A percentile compares a stretch with the other conserved stretches of the same genome.
phyloP scores from a whole-genome alignment of 2,113 vertebrate genomes.

The Oreochromis aureus region DNA sequence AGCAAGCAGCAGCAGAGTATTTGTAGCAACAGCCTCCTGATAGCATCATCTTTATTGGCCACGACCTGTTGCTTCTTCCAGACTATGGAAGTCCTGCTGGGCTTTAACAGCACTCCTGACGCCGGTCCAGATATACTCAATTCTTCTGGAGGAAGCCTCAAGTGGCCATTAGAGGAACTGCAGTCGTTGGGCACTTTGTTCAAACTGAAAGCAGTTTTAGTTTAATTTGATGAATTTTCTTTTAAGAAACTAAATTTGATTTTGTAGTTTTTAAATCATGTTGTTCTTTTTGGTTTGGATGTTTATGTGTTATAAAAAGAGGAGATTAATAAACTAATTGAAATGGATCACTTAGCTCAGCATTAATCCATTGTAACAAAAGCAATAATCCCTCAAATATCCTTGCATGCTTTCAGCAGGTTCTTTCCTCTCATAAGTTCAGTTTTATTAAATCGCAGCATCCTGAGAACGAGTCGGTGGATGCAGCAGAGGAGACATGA shows the following conservation, averaged over 20 bases:
- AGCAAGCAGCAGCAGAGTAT: neutral
- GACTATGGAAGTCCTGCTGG: neutral
- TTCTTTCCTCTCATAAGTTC: neutral
- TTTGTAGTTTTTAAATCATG: neutral
- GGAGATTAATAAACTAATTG: neutral
- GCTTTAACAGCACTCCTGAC: accelerated
- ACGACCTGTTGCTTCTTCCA: neutral
- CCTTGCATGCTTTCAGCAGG: neutral
- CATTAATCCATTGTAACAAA: neutral
- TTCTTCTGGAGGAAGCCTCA: neutral
- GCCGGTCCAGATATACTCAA: neutral
- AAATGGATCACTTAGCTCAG: neutral
- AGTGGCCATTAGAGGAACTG: neutral
- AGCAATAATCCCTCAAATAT: neutral
- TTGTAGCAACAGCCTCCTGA: neutral
- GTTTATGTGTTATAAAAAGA: neutral
- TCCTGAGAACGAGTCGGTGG: neutral
- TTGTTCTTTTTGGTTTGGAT: neutral
- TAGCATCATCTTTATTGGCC: neutral
- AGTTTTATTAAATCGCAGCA: neutral
- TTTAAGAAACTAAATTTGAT: neutral
- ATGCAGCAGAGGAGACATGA: neutral
- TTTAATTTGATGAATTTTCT: neutral
- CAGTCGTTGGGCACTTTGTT: neutral
- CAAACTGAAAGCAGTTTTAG: neutral